Percentiles rank a stretch among this genome's conserved stretches.
phyloP scores from a whole-genome alignment of 2,113 vertebrate species.

The Emydocephalus ijimae region DNA sequence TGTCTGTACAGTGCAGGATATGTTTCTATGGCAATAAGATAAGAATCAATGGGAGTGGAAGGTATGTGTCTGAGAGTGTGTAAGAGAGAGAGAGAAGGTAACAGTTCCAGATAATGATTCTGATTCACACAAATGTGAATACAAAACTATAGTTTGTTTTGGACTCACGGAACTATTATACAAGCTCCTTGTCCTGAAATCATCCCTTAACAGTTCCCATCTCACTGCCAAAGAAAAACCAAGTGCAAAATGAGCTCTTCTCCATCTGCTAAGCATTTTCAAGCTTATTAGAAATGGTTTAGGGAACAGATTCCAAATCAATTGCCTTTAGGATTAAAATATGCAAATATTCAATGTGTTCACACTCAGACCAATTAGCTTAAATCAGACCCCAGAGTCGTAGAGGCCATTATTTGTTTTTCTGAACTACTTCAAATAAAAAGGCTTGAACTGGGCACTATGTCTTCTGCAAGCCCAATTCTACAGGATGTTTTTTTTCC shows the following conservation, averaged over 20 bases:
- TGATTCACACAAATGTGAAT: rapidly evolving
- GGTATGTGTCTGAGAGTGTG: neutral
- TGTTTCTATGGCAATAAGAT: constrained; percentile 8
- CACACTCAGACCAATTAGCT: neutral
- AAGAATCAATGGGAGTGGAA: neutral
- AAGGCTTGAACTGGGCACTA: no score
- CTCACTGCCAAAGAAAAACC: neutral
- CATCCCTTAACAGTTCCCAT: neutral
- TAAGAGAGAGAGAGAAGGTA: neutral
- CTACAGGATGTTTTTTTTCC: no score
- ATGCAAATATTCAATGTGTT: neutral
- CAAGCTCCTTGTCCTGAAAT: neutral
- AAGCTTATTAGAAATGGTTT: neutral
- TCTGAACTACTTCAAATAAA: neutral
- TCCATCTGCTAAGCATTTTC: neutral
- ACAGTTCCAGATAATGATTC: neutral
- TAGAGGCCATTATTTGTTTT: neutral
- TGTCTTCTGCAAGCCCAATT: neutral
- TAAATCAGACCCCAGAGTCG: neutral
- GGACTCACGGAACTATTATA: neutral
- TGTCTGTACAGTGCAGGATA: constrained; percentile 31
- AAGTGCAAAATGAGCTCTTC: neutral
- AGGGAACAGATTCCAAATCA: neutral
- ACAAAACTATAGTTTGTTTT: neutral
- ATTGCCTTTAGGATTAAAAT: neutral